Base-by-base conservation (phyloP, 2,113 vertebrate species). In the Varanus komodoensis region DNA sequence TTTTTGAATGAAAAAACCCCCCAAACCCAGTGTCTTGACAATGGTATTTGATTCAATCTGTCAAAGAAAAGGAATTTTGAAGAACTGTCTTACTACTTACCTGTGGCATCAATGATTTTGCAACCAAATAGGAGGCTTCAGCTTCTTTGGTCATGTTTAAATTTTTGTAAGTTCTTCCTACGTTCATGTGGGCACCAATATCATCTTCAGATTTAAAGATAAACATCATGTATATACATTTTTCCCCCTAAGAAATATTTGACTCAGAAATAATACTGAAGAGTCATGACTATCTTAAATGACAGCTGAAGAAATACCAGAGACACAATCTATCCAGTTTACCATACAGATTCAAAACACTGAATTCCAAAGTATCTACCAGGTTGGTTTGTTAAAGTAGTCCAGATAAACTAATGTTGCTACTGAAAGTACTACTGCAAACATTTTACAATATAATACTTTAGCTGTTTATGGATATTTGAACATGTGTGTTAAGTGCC, bases 171-270 rank as follows among this genome's bases (percentile, higher is more conserved):
- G 99, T 99, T 97, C 99, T 98, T 96, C 99, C 99, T 87, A 99
- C 99, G 79, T 99, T 99, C 99, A 99, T 99, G 92, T 99, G 99
- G 83, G 99, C 99, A 68, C 99, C 99, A 61, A 99, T 99, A 94
- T 99, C 99, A 97, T 99, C 99, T 98, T 93, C 91, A 95, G 95
- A 89, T 67, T 34, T 50, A 94, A 93, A 90, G 90, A 7, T 23
- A 87, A 86, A 71, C 3, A 44, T 69, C 7, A 77, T 38, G 80
- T 38, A 50, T 84, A 32, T 84, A 54, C 57, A 80, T 69, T 6
- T 21, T 38, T 82, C 79, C 75, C 17, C 7, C 19, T 8, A 73
- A 91, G 50, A 80, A 86, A 79, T 0, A 3, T 90, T 64, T 12
- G 34, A 0, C 0, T 73, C 85, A 29, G 85, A 12, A 88, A 32